Base-by-base conservation (phyloP, 2,113 vertebrate species). In the Dermatemys mawii region DNA sequence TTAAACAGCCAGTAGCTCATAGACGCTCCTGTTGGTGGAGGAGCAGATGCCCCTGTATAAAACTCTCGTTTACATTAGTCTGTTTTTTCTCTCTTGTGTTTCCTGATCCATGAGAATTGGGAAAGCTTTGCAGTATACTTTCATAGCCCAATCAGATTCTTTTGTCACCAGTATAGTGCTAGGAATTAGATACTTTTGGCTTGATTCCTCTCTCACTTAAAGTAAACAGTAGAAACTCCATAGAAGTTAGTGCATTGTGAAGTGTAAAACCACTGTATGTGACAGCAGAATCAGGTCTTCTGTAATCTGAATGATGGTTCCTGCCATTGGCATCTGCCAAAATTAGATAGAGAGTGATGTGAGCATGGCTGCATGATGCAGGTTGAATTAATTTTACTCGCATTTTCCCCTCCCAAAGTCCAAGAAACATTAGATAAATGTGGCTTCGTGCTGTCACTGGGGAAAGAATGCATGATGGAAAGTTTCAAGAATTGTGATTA, bases 311-410 rank as follows among this genome's bases (percentile, higher is more conserved):
- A 44, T 38, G 6, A 1, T 44, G 9, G 4, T 48, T 91, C 48
- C 27, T 78, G 3, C 24, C 19, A 16, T 55, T 29, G 44, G 6
- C n/a, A 57, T 4, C 53, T 78, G 32, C 27, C 67, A 78, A 1
- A 35, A 50, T 54, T 50, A 60, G 26, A 17, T 80, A 76, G 38
- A 51, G 26, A 46, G 41, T 76, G 41, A 46, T 76, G 73, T 27
- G 44, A 44, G 12, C 26, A 76, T 46, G 24, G 21, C 48, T 90
- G 49, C 0, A 0, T 76, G 63, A 19, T 70, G 83, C 38, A 81
- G 73, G 41, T 29, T 76, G 73, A 93, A 76, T 7, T 4, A 2
- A n/a, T 93, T 87, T 87, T 63, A 44, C 73, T 78, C 75, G 87
- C 35, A 11, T 90, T 85, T 90, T 89, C 16, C 53, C 91, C 88